Evolutionary conservation across 2,113 vertebrate genomes (phyloP), one percentile per base, ranked within the genome.

Genomic region (Calonectris borealis): DNA sequence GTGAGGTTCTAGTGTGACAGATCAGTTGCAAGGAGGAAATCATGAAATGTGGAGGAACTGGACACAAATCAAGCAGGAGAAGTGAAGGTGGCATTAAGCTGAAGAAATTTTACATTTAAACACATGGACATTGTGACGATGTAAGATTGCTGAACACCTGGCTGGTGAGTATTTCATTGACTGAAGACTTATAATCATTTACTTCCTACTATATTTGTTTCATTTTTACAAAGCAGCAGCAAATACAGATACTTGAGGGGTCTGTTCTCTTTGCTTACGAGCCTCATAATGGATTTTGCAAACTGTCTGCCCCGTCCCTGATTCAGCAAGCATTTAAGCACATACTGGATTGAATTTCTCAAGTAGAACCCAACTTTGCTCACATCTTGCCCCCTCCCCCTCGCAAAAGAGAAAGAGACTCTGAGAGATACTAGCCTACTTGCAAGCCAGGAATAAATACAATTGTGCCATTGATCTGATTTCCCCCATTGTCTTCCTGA

Each of bases 351-450:
- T 66, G 51, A 88, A 78, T 78, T 90, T 70, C 31, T 70, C 15
- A 81, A 21, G 36, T 22, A 85, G 46, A 88, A 58, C 3, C 1
- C 36, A 54, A 5, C 26, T 72, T 77, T 80, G 13, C 24, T 83
- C 46, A 81, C 11, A 16, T 52, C 21, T 86, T 66, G 12, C 25
- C 20, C 16, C 6, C 7, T 11, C 7, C 5, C 4, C 1, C 6
- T 2, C 2, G 22, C 22, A 20, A 34, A 6, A 20, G 11, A 26
- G 0, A 64, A 0, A 49, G 4, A 76, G 1, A 36, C 10, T 32
- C 17, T n/a, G 18, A 62, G 54, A 80, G 34, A 42, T 38, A 38
- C 7, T 66, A 38, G 34, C 4, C 20, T 55, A 52, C 16, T 64
- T 57, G 12, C 48, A 75, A 95, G 20, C 4, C 36, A 55, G 16